phyloP scores from a whole-genome alignment of 2,888 invertebrate species.

The Eupithecia dodoneata region DNA sequence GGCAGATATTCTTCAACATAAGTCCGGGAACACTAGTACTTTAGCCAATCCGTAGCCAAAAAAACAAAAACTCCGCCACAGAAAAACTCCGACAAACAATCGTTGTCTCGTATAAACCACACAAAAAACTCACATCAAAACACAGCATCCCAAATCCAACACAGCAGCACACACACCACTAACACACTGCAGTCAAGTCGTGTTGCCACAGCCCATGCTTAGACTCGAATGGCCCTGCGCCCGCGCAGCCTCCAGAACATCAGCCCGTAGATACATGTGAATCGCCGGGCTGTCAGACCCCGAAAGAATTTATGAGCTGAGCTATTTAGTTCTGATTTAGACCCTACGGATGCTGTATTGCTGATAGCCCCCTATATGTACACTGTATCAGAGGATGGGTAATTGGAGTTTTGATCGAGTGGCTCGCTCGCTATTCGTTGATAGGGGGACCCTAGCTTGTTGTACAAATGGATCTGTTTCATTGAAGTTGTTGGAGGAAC shows the following conservation, averaged over 20 bases:
- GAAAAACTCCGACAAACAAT: not conserved
- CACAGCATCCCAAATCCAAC: constrained; percentile 12
- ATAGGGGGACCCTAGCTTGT: not conserved
- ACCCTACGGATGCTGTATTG: constrained; percentile 67
- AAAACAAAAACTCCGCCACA: not conserved
- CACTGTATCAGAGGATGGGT: constrained; percentile 31
- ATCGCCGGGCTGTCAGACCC: constrained; percentile 73
- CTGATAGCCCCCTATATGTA: too few relatives aligned
- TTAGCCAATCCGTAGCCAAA: not conserved
- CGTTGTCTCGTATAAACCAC: not conserved
- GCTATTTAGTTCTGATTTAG: constrained; percentile 47
- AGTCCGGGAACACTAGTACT: not conserved
- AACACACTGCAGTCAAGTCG: constrained; percentile 51
- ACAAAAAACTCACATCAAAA: constrained; percentile 4
- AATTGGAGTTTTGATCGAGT: constrained; percentile 17
- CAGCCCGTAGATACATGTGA: constrained; percentile 66
- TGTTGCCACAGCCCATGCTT: constrained; percentile 72
- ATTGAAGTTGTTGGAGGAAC: not conserved
- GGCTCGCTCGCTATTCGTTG: constrained; percentile 8
- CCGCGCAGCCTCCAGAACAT: constrained; percentile 50
- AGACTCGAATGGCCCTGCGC: constrained; percentile 59
- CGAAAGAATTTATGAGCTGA: constrained; percentile 81
- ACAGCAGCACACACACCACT: constrained; percentile 23
- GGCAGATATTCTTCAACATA: not conserved
- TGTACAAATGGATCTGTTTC: constrained; percentile 1